These are phyloP conservation scores for Petrocephalus sullivani DNA, from an alignment of 2,797 vertebrate genomes.

Conservation along the genomic window DNA sequence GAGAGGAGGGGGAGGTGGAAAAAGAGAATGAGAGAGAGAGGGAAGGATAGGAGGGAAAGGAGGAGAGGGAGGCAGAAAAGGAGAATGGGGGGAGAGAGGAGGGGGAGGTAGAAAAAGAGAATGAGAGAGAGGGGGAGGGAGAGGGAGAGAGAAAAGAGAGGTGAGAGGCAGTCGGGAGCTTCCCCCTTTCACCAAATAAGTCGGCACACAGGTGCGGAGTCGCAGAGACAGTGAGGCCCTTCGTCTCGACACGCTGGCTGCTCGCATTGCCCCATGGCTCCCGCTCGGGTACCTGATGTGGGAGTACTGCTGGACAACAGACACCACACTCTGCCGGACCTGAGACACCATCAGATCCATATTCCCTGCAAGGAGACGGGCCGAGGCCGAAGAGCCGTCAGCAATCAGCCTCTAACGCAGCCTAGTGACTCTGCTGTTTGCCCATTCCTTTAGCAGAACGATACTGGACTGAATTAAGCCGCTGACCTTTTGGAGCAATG, in stretches of 20 bases:
- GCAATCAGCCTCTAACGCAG: not conserved
- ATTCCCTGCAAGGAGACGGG: constrained; percentile 57
- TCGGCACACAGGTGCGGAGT: not conserved
- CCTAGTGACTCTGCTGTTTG: no score
- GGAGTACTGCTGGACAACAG: constrained; percentile 65
- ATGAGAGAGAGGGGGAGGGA: not conserved
- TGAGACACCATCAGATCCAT: constrained; percentile 86
- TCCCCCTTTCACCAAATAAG: not conserved
- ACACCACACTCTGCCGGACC: constrained; percentile 70
- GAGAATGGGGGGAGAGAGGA: no score
- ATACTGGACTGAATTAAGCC: not conserved
- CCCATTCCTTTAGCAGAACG: not conserved
- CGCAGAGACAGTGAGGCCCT: not conserved
- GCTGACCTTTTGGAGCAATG: constrained; percentile 79
- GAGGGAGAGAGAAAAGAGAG: not conserved
- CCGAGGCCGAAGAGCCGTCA: not conserved
- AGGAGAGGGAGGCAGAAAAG: accelerated
- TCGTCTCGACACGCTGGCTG: not conserved
- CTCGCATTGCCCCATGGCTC: not conserved
- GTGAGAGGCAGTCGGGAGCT: accelerated
- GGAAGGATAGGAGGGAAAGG: constrained; percentile 16
- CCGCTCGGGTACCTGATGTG: constrained; percentile 60
- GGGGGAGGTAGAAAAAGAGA: not conserved
- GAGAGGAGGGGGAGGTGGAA: accelerated
- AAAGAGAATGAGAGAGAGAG: no score